phyloP scores from a whole-genome alignment of 2,113 vertebrate species.

The Mirza zaza region DNA sequence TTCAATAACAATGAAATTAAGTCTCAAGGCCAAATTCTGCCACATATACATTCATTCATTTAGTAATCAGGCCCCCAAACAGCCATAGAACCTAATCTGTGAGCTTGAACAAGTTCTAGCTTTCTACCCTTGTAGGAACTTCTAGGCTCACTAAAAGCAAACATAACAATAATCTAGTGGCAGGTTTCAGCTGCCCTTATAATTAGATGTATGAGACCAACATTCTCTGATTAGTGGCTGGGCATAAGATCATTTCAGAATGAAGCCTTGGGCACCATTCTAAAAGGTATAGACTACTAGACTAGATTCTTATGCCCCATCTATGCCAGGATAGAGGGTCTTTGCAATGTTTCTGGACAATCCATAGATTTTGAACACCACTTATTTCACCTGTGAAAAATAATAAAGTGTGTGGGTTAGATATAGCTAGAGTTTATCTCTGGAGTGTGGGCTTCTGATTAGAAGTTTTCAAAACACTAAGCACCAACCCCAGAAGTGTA shows the following conservation, averaged over 20 bases:
- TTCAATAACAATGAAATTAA: conserved; percentile 11
- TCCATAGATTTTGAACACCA: background rate
- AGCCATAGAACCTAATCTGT: background rate
- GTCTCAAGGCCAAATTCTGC: background rate
- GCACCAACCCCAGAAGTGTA: background rate
- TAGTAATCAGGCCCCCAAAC: background rate
- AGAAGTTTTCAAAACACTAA: background rate
- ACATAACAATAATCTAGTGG: background rate
- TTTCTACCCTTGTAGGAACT: background rate
- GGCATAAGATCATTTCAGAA: background rate
- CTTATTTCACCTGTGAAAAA: background rate
- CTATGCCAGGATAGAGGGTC: background rate
- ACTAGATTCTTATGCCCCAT: background rate
- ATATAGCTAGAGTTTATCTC: background rate
- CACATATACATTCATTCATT: background rate
- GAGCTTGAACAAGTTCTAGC: background rate
- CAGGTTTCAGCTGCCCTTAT: background rate
- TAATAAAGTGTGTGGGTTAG: background rate
- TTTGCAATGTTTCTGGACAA: background rate
- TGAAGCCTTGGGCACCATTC: background rate
- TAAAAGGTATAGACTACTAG: background rate
- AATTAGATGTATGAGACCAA: background rate
- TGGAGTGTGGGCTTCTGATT: background rate
- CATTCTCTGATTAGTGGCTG: background rate
- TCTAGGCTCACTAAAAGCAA: background rate